Base-by-base conservation (phyloP, 2,888 invertebrate species). In the Anorthoa munda region DNA sequence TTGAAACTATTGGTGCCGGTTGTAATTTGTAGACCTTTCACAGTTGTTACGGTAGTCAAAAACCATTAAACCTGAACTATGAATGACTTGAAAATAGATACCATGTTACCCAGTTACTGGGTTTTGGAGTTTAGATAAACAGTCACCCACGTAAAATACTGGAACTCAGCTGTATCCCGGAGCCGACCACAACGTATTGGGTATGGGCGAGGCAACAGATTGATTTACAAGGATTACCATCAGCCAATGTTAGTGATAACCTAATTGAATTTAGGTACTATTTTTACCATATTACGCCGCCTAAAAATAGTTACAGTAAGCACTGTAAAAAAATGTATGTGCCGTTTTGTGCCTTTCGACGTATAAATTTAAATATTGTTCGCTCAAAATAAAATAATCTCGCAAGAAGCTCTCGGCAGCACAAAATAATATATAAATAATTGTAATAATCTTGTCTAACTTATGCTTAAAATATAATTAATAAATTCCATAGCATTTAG, bases 401-500 rank as follows among this genome's bases (percentile, higher is more conserved):
- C 7, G 51, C 60, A 68, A 75, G 31, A 65, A 56, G 51, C n/a
- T 65, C 71, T 81, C 70, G 67, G 45, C 58, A 77, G 13, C 26
- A 53, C 17, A 26, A 21, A 46, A 31, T n/a, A 46, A 46, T 31
- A 53, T 55, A 65, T 21, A 51, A 45, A 60, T 65, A 53, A 53
- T 60, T 17, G 21, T 21, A 13, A 66, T 61, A 70, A 63, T 71
- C 64, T 45, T 26, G 21, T 79, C 21, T 65, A 48, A 51, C 51
- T 63, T 61, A 75, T 59, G 21, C 48, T 53, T 65, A 17, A 56
- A 23, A 65, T 75, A 75, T 61, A 69, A 66, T 63, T 66, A 81
- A 55, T 77, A 55, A 83, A 81, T 81, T 81, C 83, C 81, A 26
- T 66, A 82, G 81, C 74, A 74, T 80, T 80, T 73, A 17, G 60